phyloP scores from a whole-genome alignment of 1,140 invertebrate genomes.

The Copidosoma floridanum region DNA sequence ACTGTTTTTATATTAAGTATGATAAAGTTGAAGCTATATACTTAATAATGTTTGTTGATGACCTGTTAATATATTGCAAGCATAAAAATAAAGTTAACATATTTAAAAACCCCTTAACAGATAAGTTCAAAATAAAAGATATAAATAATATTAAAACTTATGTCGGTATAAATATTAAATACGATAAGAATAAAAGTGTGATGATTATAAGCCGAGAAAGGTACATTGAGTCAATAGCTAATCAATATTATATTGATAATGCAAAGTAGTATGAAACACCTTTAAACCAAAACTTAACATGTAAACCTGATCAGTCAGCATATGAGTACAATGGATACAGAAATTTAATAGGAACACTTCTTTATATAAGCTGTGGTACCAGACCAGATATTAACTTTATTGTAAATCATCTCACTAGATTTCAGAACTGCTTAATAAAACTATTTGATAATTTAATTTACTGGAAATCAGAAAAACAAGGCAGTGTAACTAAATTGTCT shows the following conservation, averaged over 20 bases:
- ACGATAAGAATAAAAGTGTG: not conserved
- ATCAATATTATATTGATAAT: constrained; percentile 24
- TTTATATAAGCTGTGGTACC: constrained; percentile 13
- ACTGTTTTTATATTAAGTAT: not conserved
- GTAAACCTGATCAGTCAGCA: not conserved
- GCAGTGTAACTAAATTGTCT: not conserved
- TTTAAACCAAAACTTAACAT: not conserved
- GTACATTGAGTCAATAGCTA: constrained; percentile 14
- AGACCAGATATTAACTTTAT: constrained; percentile 10
- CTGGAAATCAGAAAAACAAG: not conserved
- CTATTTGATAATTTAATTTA: constrained; percentile 8
- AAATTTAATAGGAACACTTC: constrained; percentile 8
- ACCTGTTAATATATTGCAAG: not conserved
- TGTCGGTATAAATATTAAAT: not conserved
- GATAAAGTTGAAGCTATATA: not conserved
- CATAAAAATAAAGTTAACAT: not conserved
- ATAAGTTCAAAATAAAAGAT: not conserved
- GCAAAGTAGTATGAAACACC: constrained; percentile 13
- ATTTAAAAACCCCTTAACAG: not conserved
- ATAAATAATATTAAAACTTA: not conserved
- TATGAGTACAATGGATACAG: not conserved
- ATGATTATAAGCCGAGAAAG: constrained; percentile 9
- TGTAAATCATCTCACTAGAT: constrained; percentile 22
- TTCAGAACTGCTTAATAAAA: constrained; percentile 26
- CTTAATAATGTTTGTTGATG: not conserved